Evolutionary conservation across 2,113 vertebrate genomes (phyloP).

Genomic region (Rhabdornis inornatus): DNA sequence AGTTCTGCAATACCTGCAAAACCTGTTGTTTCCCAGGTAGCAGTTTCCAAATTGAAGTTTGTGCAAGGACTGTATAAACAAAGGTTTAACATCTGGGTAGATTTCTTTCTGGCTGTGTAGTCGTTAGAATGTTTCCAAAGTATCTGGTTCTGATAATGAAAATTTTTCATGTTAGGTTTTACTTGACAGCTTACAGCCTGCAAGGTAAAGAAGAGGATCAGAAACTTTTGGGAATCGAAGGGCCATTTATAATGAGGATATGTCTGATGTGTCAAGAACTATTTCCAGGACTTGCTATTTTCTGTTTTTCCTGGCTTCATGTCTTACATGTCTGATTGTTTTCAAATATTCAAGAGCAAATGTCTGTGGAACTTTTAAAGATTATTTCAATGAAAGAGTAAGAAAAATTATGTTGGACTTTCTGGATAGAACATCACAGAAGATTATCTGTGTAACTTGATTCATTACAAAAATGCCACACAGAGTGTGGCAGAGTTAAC

Average conservation of each 20-base stretch:
- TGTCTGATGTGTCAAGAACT: background rate
- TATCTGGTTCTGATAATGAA: background rate
- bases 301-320: background rate
- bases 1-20: background rate
- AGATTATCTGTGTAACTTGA: background rate
- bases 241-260: background rate
- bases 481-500: too few relatives aligned
- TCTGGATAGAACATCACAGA: background rate
- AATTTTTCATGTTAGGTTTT: background rate
- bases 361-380: background rate
- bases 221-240: background rate
- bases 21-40: background rate
- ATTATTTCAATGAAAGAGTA: background rate
- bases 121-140: background rate
- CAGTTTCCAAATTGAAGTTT: background rate
- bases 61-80: background rate
- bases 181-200: background rate
- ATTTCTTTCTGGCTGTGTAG: background rate
- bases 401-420: background rate
- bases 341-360: background rate
- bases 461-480: background rate
- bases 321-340: background rate
- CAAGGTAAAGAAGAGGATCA: background rate
- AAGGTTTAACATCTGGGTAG: background rate
- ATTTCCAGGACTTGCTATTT: background rate